These are phyloP conservation scores for Drosophila histrio DNA, from an alignment of 2,888 invertebrate genomes.

Conservation along the genomic window DNA sequence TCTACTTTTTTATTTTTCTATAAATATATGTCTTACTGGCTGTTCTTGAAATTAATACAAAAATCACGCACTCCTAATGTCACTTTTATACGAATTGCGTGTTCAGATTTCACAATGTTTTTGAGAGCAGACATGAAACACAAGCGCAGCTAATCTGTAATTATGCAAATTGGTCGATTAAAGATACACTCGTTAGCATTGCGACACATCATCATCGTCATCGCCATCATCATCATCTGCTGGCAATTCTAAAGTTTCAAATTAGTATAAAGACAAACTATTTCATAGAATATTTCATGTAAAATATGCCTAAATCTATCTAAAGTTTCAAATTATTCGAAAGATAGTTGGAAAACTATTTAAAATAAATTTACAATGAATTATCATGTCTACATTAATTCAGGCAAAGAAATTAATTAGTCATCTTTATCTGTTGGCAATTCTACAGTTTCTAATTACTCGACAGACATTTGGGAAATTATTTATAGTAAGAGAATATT, in stretches of 20 bases:
- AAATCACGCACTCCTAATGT: conserved; percentile 68
- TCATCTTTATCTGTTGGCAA: background rate
- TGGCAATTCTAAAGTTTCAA: background rate
- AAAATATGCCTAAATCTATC: no score
- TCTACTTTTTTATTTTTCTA: background rate
- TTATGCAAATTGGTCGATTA: conserved; percentile 45
- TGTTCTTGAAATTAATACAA: conserved; percentile 46
- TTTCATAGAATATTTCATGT: background rate
- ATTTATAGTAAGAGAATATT: no score
- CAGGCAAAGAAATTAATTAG: background rate
- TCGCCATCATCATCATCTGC: background rate
- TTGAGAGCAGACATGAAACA: conserved; percentile 11
- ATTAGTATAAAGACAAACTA: background rate
- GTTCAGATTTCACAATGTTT: conserved; percentile 58
- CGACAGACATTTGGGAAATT: no score
- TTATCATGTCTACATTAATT: background rate
- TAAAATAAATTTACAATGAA: no score
- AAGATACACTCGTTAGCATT: conserved; percentile 27
- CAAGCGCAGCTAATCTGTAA: conserved; percentile 53
- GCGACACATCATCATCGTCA: conserved; percentile 5
- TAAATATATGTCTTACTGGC: background rate
- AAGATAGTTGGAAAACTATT: no score
- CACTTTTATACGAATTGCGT: conserved; percentile 66
- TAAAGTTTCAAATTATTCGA: no score
- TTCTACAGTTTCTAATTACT: no score